Evolutionary conservation across 2,797 vertebrate species (phyloP).

Genomic region (Chanos chanos): DNA sequence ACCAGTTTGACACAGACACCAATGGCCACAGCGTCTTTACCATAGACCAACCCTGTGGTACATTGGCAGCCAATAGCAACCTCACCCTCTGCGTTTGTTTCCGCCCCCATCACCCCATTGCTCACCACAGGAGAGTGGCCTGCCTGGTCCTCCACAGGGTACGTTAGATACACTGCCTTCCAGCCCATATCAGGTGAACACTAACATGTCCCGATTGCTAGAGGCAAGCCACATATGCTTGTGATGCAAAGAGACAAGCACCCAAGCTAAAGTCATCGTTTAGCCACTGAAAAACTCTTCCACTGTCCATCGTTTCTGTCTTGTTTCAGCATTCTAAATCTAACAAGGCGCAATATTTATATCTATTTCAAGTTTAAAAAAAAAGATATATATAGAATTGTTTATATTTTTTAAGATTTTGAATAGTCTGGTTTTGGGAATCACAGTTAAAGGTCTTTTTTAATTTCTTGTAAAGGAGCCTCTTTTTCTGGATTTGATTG

Average conservation of each 20-base stretch:
- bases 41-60: conserved; percentile 72
- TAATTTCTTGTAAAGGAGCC: conserved; percentile 73
- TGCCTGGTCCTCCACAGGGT: conserved; percentile 90
- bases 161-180: conserved; percentile 23
- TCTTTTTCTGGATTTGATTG: conserved; percentile 85
- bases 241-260: too few species aligned
- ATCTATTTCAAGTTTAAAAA: too few species aligned
- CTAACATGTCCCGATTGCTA: too few species aligned
- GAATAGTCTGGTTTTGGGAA: neutral
- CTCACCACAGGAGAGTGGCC: conserved; percentile 77
- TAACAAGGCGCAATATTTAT: too few species aligned
- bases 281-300: too few species aligned
- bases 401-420: neutral
- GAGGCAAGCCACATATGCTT: too few species aligned
- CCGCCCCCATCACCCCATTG: conserved; percentile 72
- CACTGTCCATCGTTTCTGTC: too few species aligned
- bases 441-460: neutral
- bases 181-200: neutral
- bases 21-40: conserved; percentile 81
- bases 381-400: too few species aligned
- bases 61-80: conserved; percentile 64
- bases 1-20: conserved; percentile 84
- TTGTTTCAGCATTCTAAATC: too few species aligned
- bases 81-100: conserved; percentile 72
- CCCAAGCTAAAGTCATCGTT: too few species aligned